Evolutionary conservation across 1,140 invertebrate species (phyloP).

Genomic region (Drosophila hydei): DNA sequence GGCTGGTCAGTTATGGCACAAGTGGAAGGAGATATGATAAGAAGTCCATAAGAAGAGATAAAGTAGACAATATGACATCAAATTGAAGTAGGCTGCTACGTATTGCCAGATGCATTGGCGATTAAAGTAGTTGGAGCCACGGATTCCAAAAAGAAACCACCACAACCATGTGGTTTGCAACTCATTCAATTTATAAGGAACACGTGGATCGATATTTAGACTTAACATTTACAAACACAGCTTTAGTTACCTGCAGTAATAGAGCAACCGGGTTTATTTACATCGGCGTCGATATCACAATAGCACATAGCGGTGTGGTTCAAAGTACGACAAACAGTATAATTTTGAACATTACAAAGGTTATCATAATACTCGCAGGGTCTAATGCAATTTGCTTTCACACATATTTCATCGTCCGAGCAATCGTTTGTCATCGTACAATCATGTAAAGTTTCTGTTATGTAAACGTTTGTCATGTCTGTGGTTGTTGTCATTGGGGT

Average conservation of each 20-base stretch:
- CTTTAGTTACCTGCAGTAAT: conserved; percentile 86
- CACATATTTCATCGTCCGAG: conserved; percentile 85
- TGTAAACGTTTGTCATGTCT: conserved; percentile 18
- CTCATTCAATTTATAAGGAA: conserved; percentile 63
- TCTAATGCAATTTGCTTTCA: conserved; percentile 85
- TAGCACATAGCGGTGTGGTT: conserved; percentile 85
- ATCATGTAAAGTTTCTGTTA: conserved; percentile 8
- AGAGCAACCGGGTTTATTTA: conserved; percentile 84
- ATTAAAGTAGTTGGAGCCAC: conserved; percentile 69
- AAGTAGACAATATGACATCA: conserved; percentile 56
- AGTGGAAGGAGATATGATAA: conserved; percentile 46
- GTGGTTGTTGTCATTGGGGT: too few relatives aligned
- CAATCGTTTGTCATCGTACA: conserved; percentile 84
- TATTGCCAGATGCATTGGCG: conserved; percentile 72
- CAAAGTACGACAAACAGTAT: conserved; percentile 84
- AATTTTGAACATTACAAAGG: conserved; percentile 61
- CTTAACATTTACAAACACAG: conserved; percentile 66
- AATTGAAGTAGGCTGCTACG: conserved; percentile 69
- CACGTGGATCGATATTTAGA: conserved; percentile 55
- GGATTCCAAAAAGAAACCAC: conserved; percentile 58
- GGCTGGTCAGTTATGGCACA: conserved; percentile 39
- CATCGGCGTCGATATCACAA: conserved; percentile 83
- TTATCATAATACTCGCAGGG: conserved; percentile 85
- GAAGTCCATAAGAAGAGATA: conserved; percentile 49
- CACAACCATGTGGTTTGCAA: conserved; percentile 74